Percentiles rank a stretch among this genome's conserved stretches.
phyloP scores from a whole-genome alignment of 2,888 invertebrate genomes.

The Mayetiola destructor region DNA sequence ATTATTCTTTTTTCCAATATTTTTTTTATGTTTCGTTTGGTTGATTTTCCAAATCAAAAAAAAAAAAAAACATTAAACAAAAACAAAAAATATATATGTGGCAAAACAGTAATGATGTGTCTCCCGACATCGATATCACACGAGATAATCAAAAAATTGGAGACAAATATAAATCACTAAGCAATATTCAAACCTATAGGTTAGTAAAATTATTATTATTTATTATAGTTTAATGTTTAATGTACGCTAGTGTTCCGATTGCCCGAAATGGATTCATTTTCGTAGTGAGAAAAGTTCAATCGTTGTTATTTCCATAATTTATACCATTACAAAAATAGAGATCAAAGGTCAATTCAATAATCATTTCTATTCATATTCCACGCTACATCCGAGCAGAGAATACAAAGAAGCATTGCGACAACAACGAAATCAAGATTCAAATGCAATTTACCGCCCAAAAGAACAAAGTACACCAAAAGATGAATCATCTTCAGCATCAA shows the following conservation, averaged over 20 bases:
- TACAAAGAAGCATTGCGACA: constrained; percentile 81
- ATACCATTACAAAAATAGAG: too few species aligned
- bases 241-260: background rate
- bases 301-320: background rate
- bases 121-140: constrained; percentile 17
- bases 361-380: too few species aligned
- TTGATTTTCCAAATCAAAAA: too few species aligned
- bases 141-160: constrained; percentile 17
- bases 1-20: background rate
- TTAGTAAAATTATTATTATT: constrained; percentile 9
- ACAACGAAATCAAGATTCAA: constrained; percentile 63
- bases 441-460: constrained; percentile 47
- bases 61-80: too few species aligned
- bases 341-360: too few species aligned
- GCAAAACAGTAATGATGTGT: constrained; percentile 14
- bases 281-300: background rate
- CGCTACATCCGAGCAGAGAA: constrained; percentile 57
- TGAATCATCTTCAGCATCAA: constrained; percentile 17
- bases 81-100: too few species aligned
- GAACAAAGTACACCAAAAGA: constrained; percentile 24
- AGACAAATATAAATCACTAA: constrained; percentile 28
- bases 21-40: background rate
- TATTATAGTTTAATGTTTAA: background rate
- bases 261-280: background rate
- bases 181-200: constrained; percentile 31